phyloP scores from a whole-genome alignment of 2,113 vertebrate genomes.

The Bagarius yarrelli region DNA sequence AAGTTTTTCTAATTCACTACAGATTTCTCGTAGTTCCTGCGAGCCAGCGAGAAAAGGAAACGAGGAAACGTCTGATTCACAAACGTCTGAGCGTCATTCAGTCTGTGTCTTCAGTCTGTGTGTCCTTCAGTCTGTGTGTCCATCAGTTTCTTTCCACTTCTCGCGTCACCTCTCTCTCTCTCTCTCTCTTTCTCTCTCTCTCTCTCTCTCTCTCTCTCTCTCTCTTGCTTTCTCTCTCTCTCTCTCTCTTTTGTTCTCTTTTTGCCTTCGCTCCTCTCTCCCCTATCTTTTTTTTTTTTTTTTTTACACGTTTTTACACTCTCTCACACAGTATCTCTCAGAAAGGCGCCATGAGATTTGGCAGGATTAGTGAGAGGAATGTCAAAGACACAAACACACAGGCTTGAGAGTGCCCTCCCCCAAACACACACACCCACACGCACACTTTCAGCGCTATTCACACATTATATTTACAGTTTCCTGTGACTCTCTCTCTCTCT shows the following conservation, averaged over 20 bases:
- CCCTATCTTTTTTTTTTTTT: neutral
- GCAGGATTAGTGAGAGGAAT: conserved; percentile 27
- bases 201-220: neutral
- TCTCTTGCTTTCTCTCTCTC: neutral
- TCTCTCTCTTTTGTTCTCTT: neutral
- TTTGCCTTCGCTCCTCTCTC: neutral
- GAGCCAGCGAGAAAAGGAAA: conserved; percentile 66
- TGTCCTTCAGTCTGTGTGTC: conserved; percentile 55
- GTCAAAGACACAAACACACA: conserved; percentile 2
- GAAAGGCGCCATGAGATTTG: conserved; percentile 38
- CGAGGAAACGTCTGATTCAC: conserved; percentile 70
- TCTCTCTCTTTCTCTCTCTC: conserved; percentile 14
- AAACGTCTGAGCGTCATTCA: conserved; percentile 55
- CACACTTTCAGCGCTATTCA: conserved; percentile 21
- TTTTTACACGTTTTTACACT: neutral
- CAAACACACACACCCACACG: neutral
- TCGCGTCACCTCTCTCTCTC: conserved; percentile 25
- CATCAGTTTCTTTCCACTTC: conserved; percentile 47
- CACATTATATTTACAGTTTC: conserved; percentile 36
- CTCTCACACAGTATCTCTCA: conserved; percentile 18
- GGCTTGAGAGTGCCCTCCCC: conserved; percentile 6
- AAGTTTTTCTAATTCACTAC: conserved; percentile 71
- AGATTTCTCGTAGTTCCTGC: conserved; percentile 67
- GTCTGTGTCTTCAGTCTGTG: conserved; percentile 52
- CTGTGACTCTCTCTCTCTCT: conserved; percentile 14